Evolutionary conservation across 1,140 invertebrate species (phyloP).

Genomic region (Drosophila elegans): DNA sequence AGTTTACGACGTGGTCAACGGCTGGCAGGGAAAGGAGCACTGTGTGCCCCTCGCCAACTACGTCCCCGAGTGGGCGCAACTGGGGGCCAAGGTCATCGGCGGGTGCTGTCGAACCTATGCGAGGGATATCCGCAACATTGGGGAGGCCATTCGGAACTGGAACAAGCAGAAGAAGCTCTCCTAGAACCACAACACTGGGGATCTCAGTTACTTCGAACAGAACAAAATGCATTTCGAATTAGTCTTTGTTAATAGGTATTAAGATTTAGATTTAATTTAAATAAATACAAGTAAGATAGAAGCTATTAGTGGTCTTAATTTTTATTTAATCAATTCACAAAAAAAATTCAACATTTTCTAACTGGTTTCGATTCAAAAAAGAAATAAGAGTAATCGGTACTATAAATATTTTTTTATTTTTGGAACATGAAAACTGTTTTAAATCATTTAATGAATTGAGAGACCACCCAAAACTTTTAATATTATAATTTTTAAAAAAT

Average conservation of each 20-base stretch:
- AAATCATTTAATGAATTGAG: too few relatives aligned
- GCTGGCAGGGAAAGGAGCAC: conserved; percentile 87
- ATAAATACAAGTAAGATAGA: conserved; percentile 26
- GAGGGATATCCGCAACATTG: conserved; percentile 87
- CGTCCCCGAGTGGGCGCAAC: conserved; percentile 89
- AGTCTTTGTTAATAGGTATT: conserved; percentile 30
- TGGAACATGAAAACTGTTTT: too few relatives aligned
- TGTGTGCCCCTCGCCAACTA: conserved; percentile 87
- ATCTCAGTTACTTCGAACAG: conserved; percentile 30
- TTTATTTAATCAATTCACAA: too few relatives aligned
- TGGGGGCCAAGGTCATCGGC: conserved; percentile 90
- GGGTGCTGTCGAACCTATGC: conserved; percentile 91
- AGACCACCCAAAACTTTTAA: too few relatives aligned
- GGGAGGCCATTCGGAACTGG: conserved; percentile 75
- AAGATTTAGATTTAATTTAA: conserved; percentile 16
- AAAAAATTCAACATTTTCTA: too few relatives aligned
- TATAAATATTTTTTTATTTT: too few relatives aligned
- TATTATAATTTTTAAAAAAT: neutral
- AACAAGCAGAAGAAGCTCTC: conserved; percentile 67
- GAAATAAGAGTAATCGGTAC: too few relatives aligned
- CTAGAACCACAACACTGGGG: conserved; percentile 5
- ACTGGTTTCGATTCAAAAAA: too few relatives aligned
- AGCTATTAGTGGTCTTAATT: too few relatives aligned
- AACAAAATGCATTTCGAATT: conserved; percentile 54
- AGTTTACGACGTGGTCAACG: conserved; percentile 85